Evolutionary conservation across 2,797 vertebrate genomes (phyloP), one percentile per base, ranked within the genome.

Genomic region (Pyrocephalus nanus): DNA sequence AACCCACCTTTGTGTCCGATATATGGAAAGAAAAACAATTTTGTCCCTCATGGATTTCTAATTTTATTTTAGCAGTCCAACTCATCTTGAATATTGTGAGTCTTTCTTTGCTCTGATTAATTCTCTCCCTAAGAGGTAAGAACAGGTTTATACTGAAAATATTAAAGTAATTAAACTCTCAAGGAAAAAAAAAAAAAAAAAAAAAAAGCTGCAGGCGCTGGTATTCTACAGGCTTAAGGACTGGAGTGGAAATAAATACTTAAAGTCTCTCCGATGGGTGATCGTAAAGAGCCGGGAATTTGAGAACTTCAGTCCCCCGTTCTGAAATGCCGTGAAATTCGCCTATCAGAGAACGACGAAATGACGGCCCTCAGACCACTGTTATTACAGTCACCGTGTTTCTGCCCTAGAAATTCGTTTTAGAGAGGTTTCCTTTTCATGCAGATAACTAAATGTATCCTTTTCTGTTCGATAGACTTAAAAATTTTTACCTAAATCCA

Each of bases 381-480:
- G 18, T 29, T 18, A 2, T 12, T 55, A 48, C 2, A 76, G 8
- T 38, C 45, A 36, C 3, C 4, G 8, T 12, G 22, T 51, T 89
- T 73, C 26, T 79, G 18, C 50, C 50, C 74, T 11, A 32, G 48
- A 74, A 85, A 77, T 48, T 80, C 55, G 60, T 95, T 95, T 48
- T 10, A 32, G 73, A 50, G 34, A 32, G 12, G n/a, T 92, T 93
- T 92, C 84, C 27, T 89, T 92, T 93, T 73, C 65, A 17, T 13
- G 61, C 65, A 38, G 64, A 34, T 66, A 91, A 82, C 64, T 70
- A 53, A 81, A 70, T 8, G 55, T 32, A 20, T 21, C 73, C 10
- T 66, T 76, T 53, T 32, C 83, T 51, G 4, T 36, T 48, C 60
- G 13, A 30, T 69, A 90, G 60, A 48, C 60, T 54, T 4, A 55